Evolutionary conservation across 2,888 invertebrate genomes (phyloP).

Genomic region (Operophtera brumata): DNA sequence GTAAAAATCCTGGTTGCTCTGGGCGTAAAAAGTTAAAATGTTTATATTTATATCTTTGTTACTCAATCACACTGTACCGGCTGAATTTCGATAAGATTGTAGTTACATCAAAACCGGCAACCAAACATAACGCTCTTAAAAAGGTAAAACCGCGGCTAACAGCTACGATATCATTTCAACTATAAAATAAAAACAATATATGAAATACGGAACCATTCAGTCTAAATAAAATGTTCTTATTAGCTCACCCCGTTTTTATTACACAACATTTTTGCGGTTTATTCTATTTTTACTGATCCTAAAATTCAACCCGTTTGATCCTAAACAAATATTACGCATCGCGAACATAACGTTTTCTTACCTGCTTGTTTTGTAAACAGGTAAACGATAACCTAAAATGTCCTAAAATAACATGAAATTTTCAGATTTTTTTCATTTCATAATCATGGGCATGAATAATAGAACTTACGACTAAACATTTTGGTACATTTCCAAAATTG

Average conservation of each 20-base stretch:
- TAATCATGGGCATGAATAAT: no score
- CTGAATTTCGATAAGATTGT: no score
- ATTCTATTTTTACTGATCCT: constrained; percentile 38
- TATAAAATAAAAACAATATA: background rate
- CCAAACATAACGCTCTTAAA: no score
- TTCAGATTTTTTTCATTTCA: background rate
- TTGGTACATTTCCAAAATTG: no score
- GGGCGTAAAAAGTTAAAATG: no score
- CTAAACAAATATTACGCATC: constrained; percentile 51
- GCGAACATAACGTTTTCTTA: constrained; percentile 24
- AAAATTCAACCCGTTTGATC: constrained; percentile 47
- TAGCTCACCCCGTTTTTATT: constrained; percentile 21
- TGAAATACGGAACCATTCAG: constrained; percentile 1
- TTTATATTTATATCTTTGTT: no score
- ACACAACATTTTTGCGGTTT: constrained; percentile 29
- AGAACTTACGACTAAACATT: no score
- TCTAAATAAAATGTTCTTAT: background rate
- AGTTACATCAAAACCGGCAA: no score
- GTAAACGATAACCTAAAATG: background rate
- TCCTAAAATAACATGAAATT: background rate
- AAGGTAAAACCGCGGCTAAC: no score
- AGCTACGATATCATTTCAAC: background rate
- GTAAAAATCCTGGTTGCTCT: no score
- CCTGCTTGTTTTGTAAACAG: constrained; percentile 8
- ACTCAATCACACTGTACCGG: no score